A percentile compares a stretch with the other conserved stretches of the same genome.
These are phyloP conservation scores for Chelon auratus DNA, from an alignment of 2,797 vertebrate species.

Conservation along the genomic window DNA sequence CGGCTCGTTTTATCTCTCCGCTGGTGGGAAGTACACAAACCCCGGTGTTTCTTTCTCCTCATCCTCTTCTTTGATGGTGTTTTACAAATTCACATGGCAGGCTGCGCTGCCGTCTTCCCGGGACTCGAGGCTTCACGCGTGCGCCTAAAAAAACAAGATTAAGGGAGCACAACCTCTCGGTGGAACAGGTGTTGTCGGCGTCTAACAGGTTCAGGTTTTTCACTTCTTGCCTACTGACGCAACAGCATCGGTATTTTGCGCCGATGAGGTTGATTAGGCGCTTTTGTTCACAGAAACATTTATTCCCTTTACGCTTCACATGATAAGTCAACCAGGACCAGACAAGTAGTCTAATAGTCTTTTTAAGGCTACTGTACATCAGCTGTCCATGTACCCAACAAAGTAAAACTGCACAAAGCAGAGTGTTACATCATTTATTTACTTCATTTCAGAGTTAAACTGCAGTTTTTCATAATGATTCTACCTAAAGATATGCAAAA, in stretches of 20 bases:
- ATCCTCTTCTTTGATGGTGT: constrained; percentile 73
- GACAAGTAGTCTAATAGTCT: background rate
- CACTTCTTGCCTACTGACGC: constrained; percentile 29
- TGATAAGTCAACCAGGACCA: constrained; percentile 14
- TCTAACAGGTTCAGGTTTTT: constrained; percentile 52
- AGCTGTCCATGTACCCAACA: too few relatives aligned
- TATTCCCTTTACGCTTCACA: constrained; percentile 11
- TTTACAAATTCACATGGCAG: constrained; percentile 62
- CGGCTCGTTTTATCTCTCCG: constrained; percentile 66
- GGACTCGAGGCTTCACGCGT: constrained; percentile 40
- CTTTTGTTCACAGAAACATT: constrained; percentile 27
- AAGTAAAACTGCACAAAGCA: too few relatives aligned
- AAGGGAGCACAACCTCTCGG: constrained; percentile 42
- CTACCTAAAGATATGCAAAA: too few relatives aligned
- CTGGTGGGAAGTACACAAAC: constrained; percentile 71
- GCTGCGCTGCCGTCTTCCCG: constrained; percentile 27
- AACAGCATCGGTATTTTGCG: constrained; percentile 23
- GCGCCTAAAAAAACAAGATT: constrained; percentile 62
- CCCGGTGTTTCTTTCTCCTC: constrained; percentile 60
- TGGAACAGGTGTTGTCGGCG: constrained; percentile 67
- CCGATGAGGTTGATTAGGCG: constrained; percentile 8
- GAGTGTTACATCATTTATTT: too few relatives aligned
- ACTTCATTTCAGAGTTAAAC: too few relatives aligned
- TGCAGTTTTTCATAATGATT: too few relatives aligned
- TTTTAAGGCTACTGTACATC: background rate